Percentiles rank a stretch among this genome's conserved stretches.
These are phyloP conservation scores for Acrobasis suavella DNA, from an alignment of 2,888 invertebrate species.

Conservation along the genomic window DNA sequence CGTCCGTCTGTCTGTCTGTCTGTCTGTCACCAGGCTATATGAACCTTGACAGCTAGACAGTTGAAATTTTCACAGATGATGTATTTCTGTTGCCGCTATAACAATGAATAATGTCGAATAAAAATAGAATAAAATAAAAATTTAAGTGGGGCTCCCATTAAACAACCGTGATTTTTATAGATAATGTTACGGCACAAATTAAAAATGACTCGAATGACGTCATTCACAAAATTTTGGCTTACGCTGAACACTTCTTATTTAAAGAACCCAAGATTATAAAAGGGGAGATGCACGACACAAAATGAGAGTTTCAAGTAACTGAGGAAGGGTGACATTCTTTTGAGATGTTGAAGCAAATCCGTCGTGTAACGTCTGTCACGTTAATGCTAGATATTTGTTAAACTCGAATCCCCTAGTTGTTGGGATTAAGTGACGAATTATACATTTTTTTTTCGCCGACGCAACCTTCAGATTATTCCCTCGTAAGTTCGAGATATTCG, in stretches of 20 bases:
- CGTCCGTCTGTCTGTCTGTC: no score
- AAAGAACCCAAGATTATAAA: background rate
- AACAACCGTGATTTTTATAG: no score
- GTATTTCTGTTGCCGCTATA: no score
- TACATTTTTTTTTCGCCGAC: conserved; percentile 67
- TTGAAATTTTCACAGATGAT: no score
- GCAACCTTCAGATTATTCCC: conserved; percentile 73
- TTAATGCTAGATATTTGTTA: conserved; percentile 72
- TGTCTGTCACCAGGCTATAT: no score
- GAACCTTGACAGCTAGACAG: no score
- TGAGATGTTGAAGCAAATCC: conserved; percentile 25
- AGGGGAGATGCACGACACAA: background rate
- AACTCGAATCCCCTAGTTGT: conserved; percentile 54
- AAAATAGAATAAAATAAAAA: no score
- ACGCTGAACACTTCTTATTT: background rate
- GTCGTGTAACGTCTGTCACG: conserved; percentile 53
- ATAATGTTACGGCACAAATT: no score
- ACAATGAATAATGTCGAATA: no score
- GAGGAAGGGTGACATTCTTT: conserved; percentile 11
- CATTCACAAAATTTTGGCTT: no score
- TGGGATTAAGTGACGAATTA: conserved; percentile 78
- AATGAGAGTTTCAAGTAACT: background rate
- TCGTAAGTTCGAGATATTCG: conserved; percentile 78
- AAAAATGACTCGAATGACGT: no score
- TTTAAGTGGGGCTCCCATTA: no score